Conservation (phyloP, 1,140 invertebrate species). For the Drosophila lini region DNA sequence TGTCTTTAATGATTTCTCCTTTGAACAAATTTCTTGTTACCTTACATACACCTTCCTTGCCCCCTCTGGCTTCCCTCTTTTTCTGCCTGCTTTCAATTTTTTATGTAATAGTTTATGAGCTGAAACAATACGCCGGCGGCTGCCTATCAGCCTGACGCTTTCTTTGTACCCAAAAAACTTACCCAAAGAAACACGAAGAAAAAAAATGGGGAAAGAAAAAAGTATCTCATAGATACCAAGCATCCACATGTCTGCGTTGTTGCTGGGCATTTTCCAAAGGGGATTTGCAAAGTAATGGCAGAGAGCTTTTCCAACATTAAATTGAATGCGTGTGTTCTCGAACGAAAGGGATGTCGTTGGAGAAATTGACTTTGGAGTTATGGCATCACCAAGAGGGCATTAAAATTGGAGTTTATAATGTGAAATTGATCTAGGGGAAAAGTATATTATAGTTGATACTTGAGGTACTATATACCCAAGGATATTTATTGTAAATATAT, state of each 20-base stretch:
- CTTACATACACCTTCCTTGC: slow-evolving; percentile 18
- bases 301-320: slow-evolving; percentile 39
- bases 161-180: slow-evolving; percentile 51
- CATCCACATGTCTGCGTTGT: slow-evolving; percentile 21
- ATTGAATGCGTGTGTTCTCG: slow-evolving; percentile 31
- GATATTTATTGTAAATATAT: not conserved
- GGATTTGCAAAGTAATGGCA: slow-evolving; percentile 34
- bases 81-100: slow-evolving; percentile 57
- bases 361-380: not conserved
- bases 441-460: too few relatives aligned
- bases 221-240: slow-evolving; percentile 42
- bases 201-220: slow-evolving; percentile 17
- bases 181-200: slow-evolving; percentile 8
- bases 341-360: not conserved
- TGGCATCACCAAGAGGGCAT: not conserved
- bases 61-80: slow-evolving; percentile 14
- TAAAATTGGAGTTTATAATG: not conserved
- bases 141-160: slow-evolving; percentile 50
- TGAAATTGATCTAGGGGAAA: not conserved
- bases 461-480: too few relatives aligned
- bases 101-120: slow-evolving; percentile 71
- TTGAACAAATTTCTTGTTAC: slow-evolving; percentile 73
- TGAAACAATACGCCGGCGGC: slow-evolving; percentile 57
- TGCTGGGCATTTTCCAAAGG: slow-evolving; percentile 16
- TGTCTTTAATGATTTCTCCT: slow-evolving; percentile 77